Conservation (phyloP, 2,113 vertebrate genomes). For the Daboia siamensis region DNA sequence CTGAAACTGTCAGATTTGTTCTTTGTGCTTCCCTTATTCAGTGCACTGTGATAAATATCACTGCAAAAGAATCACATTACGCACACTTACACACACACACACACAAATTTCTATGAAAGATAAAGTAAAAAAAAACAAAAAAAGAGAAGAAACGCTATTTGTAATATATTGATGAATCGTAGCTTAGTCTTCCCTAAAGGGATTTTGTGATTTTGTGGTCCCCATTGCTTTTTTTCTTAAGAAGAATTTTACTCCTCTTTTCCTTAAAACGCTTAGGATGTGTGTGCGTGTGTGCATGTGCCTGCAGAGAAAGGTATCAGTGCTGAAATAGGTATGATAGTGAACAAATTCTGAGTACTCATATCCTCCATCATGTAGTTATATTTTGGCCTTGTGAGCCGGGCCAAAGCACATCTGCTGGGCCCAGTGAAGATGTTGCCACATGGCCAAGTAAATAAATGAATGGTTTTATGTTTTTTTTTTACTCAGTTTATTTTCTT, state of each 20-base stretch:
- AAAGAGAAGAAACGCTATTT: not conserved
- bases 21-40: not conserved
- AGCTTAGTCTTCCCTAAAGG: not conserved
- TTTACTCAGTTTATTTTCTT: not conserved
- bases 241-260: not conserved
- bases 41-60: conserved; percentile 8
- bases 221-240: not conserved
- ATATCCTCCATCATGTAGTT: not conserved
- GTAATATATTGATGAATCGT: not conserved
- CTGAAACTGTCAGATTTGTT: not conserved
- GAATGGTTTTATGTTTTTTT: not conserved
- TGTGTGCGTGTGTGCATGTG: not conserved
- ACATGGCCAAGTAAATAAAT: not conserved
- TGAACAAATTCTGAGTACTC: not conserved
- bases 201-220: not conserved
- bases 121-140: not conserved
- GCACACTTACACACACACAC: no score
- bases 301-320: not conserved
- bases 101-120: not conserved
- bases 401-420: not conserved
- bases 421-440: not conserved
- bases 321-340: not conserved
- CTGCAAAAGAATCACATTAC: not conserved
- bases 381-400: not conserved
- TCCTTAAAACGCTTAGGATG: not conserved